Percentiles rank a stretch among this genome's conserved stretches.
Conservation (phyloP, 2,888 invertebrate species). For the Phanerotoma sp. region DNA sequence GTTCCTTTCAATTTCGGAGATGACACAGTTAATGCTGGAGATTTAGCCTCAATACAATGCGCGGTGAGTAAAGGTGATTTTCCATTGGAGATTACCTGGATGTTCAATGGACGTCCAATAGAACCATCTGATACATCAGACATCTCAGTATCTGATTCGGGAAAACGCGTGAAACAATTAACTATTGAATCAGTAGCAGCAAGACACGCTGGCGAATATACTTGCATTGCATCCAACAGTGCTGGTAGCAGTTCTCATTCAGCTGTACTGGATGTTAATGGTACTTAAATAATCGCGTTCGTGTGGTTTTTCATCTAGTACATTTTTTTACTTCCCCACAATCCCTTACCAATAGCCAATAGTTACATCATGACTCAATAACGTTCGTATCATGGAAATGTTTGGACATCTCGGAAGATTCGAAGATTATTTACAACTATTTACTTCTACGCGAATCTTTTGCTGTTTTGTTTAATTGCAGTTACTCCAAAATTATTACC, state of each 20-base stretch:
- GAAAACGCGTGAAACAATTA: slow-evolving; percentile 57
- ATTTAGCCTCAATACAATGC: slow-evolving; percentile 73
- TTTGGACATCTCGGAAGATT: too few species aligned
- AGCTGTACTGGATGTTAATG: slow-evolving; percentile 71
- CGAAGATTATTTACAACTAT: neutral
- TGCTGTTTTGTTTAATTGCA: slow-evolving; percentile 42
- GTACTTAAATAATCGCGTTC: slow-evolving; percentile 56
- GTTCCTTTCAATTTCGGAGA: slow-evolving; percentile 74
- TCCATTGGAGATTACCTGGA: slow-evolving; percentile 76
- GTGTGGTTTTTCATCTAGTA: slow-evolving; percentile 9
- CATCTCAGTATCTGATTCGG: slow-evolving; percentile 44
- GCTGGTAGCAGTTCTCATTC: slow-evolving; percentile 71
- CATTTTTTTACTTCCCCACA: neutral
- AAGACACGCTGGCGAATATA: slow-evolving; percentile 71
- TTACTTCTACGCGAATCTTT: slow-evolving; percentile 4
- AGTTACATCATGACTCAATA: too few species aligned
- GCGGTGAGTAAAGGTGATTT: slow-evolving; percentile 75
- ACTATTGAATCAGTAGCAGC: slow-evolving; percentile 71
- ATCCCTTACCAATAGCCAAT: neutral
- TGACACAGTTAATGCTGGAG: slow-evolving; percentile 75
- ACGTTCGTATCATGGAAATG: too few species aligned
- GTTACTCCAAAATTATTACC: slow-evolving; percentile 55
- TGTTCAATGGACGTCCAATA: slow-evolving; percentile 59
- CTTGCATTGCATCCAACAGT: slow-evolving; percentile 63
- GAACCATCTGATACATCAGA: slow-evolving; percentile 41